A percentile compares a stretch with the other conserved stretches of the same genome.
phyloP scores from a whole-genome alignment of 2,113 vertebrate genomes.

The Phylloscopus trochilus region DNA sequence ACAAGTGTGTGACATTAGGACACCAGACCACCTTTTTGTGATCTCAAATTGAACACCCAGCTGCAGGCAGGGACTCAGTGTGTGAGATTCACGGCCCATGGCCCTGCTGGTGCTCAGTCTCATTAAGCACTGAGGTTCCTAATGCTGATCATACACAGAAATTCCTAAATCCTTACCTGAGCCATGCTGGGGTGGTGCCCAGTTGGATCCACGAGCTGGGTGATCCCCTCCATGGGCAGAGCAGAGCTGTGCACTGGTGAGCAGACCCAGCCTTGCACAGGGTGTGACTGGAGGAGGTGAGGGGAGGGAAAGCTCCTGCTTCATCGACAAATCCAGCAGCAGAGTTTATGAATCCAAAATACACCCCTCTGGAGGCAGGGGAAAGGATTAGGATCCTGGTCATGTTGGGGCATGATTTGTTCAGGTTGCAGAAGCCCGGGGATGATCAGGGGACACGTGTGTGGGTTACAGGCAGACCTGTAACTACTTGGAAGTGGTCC shows the following conservation, averaged over 20 bases:
- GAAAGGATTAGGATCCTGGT: not conserved
- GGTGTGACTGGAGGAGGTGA: not conserved
- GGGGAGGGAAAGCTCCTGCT: not conserved
- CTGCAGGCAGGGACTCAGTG: not conserved
- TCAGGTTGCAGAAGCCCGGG: not conserved
- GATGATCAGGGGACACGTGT: not conserved
- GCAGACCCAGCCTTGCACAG: not conserved
- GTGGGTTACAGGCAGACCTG: not conserved
- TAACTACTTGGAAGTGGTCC: not conserved
- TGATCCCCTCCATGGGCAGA: not conserved
- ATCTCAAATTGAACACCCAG: not conserved
- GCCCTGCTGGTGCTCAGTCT: not conserved
- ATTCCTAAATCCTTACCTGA: not conserved
- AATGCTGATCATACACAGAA: not conserved
- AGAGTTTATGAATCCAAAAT: not conserved
- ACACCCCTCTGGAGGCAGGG: not conserved
- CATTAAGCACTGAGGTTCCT: not conserved
- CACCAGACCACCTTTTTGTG: not conserved
- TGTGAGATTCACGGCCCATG: not conserved
- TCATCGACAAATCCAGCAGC: not conserved
- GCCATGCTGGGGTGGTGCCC: not conserved
- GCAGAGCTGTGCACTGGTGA: not conserved
- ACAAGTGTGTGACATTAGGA: not conserved
- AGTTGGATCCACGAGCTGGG: not conserved
- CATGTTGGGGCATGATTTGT: not conserved